Evolutionary conservation across 2,888 invertebrate species (phyloP), one percentile per base, ranked within the genome.

Genomic region (Hedychridium roseum): DNA sequence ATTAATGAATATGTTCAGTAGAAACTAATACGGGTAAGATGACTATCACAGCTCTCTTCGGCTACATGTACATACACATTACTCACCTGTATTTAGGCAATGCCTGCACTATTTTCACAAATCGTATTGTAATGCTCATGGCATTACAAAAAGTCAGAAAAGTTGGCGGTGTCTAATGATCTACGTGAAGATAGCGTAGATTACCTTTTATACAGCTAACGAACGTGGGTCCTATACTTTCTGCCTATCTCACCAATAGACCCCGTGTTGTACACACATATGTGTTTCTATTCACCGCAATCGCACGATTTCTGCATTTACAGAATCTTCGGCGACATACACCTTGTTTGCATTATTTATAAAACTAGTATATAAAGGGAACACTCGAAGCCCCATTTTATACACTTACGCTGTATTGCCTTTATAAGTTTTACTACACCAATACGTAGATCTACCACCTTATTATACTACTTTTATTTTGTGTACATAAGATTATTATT

Each of bases 401-500:
- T 21, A 41, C 17, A 50, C 36, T 40, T 50, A 42, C 57, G 57
- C 54, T 57, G 52, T 60, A 62, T 50, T 53, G 42, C 48, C 62
- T 59, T 64, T 54, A 63, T 65, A 64, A 66, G 61, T 64, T n/a
- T n/a, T 66, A 60, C 57, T 53, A 57, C 57, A 61, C 53, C 57
- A 54, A 56, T 61, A 58, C 50, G 64, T 66, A 69, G 59, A 58
- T 52, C 54, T 64, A 67, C 55, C n/a, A 66, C 60, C 64, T 70
- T 70, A 70, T 68, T 66, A 63, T 57, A 64, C 59, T 61, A 60
- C 64, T 68, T 70, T 68, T 72, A 68, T 57, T 69, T 71, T 67
- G 45, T 77, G 72, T 76, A 76, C 68, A 75, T 69, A 68, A 56
- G 45, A 68, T 65, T 74, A 74, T 76, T 72, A 70, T 74, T 76